These are phyloP conservation scores for Oxytorus armatus DNA, from an alignment of 2,888 invertebrate genomes.

Conservation along the genomic window DNA sequence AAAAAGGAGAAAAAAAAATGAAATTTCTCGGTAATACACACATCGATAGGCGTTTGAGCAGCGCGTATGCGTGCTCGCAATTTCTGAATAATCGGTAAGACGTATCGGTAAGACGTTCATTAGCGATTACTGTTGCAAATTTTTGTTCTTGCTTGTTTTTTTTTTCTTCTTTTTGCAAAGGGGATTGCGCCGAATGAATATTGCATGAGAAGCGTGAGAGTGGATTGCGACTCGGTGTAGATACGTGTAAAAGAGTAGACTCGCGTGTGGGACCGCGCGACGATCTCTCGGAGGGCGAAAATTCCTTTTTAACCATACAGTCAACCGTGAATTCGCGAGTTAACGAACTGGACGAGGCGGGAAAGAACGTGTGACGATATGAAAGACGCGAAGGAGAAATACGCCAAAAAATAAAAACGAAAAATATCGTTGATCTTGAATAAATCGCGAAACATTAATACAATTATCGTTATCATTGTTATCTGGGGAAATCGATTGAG, in stretches of 20 bases:
- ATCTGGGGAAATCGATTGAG: no score
- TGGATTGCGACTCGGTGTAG: not conserved
- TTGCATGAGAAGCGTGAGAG: slow-evolving; percentile 73
- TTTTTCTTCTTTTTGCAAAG: slow-evolving; percentile 50
- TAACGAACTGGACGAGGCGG: slow-evolving; percentile 57
- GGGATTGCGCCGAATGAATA: slow-evolving; percentile 71
- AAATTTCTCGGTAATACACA: slow-evolving; percentile 29
- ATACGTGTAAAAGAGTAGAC: no score
- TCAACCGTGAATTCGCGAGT: slow-evolving; percentile 48
- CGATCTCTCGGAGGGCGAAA: slow-evolving; percentile 47
- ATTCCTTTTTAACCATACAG: slow-evolving; percentile 43
- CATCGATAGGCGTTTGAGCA: not conserved
- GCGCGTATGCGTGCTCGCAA: slow-evolving; percentile 31
- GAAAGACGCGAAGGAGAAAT: no score
- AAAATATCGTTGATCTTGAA: no score
- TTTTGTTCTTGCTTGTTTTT: slow-evolving; percentile 2
- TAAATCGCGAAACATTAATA: no score
- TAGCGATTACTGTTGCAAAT: slow-evolving; percentile 72
- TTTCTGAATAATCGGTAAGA: slow-evolving; percentile 44
- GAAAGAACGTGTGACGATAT: no score
- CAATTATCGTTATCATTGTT: no score
- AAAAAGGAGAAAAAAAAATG: not conserved
- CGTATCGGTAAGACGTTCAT: slow-evolving; percentile 64
- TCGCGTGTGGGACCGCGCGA: no score
- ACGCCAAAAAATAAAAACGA: no score